A percentile compares a stretch with the other conserved stretches of the same genome.
These are phyloP conservation scores for Drosophila stalkeri DNA, from an alignment of 2,888 invertebrate species.

Conservation along the genomic window DNA sequence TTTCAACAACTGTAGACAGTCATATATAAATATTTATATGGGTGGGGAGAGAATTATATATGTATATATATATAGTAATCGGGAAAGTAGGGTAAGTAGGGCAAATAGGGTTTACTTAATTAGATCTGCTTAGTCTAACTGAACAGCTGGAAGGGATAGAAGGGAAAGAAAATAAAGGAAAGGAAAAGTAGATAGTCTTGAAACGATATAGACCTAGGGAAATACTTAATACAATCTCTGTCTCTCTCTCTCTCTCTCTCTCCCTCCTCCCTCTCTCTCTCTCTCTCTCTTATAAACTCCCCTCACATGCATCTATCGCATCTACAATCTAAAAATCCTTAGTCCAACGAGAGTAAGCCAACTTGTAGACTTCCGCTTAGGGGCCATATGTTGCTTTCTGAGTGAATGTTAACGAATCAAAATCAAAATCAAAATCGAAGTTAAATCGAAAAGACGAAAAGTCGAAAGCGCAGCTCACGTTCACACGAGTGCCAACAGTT, in stretches of 20 bases:
- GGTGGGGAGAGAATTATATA: neutral
- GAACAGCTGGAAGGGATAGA: neutral
- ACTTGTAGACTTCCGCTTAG: conserved; percentile 31
- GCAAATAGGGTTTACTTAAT: neutral
- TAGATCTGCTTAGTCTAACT: neutral
- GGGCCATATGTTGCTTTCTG: conserved; percentile 26
- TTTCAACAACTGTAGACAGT: neutral
- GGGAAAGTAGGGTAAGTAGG: too few species aligned
- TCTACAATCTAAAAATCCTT: neutral
- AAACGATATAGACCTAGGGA: neutral
- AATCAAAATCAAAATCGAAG: conserved; percentile 7
- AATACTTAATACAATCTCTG: neutral
- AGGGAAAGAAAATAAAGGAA: neutral
- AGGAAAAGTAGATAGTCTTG: too few species aligned
- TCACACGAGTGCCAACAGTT: conserved; percentile 78
- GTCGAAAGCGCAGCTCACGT: conserved; percentile 42
- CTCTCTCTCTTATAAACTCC: too few species aligned
- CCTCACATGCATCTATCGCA: too few species aligned
- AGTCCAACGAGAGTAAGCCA: neutral
- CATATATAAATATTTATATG: neutral
- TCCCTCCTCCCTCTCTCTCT: too few species aligned
- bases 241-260: too few species aligned
- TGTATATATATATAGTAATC: neutral
- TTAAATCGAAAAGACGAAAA: conserved; percentile 17
- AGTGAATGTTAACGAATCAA: conserved; percentile 23